A percentile compares a stretch with the other conserved stretches of the same genome.
phyloP scores from a whole-genome alignment of 2,113 vertebrate species.

The Scolopax mira region DNA sequence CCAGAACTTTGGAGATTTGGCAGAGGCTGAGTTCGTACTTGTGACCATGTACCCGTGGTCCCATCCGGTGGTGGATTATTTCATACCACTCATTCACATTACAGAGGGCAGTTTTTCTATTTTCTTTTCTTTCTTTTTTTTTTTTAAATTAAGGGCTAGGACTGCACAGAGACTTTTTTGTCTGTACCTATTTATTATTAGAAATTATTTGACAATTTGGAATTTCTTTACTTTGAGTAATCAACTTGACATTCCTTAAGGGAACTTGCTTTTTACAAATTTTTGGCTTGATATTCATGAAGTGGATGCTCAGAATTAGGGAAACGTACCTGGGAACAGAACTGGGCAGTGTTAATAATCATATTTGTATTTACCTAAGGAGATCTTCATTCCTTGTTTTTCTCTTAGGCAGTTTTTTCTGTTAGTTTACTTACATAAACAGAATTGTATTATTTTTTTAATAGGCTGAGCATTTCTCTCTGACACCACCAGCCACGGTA shows the following conservation, averaged over 20 bases:
- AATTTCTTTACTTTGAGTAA: background rate
- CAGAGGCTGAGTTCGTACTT: background rate
- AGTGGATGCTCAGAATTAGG: background rate
- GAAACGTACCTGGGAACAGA: background rate
- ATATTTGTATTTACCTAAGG: background rate
- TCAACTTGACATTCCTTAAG: background rate
- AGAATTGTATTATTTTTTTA: background rate
- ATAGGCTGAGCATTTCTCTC: background rate
- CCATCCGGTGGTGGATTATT: background rate
- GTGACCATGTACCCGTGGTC: background rate
- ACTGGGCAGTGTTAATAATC: background rate
- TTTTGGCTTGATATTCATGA: background rate
- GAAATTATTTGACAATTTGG: background rate
- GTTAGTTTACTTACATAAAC: background rate
- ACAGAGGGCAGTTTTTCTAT: background rate
- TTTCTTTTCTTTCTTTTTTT: background rate
- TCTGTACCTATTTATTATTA: background rate
- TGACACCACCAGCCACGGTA: background rate
- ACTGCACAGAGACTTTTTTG: background rate
- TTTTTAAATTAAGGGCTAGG: background rate
- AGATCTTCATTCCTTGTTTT: background rate
- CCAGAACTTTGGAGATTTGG: background rate
- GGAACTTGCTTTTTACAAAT: background rate
- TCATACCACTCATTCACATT: background rate
- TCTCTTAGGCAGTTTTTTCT: background rate